These are phyloP conservation scores for Ciconia maguari DNA, from an alignment of 2,113 vertebrate species.

Conservation along the genomic window DNA sequence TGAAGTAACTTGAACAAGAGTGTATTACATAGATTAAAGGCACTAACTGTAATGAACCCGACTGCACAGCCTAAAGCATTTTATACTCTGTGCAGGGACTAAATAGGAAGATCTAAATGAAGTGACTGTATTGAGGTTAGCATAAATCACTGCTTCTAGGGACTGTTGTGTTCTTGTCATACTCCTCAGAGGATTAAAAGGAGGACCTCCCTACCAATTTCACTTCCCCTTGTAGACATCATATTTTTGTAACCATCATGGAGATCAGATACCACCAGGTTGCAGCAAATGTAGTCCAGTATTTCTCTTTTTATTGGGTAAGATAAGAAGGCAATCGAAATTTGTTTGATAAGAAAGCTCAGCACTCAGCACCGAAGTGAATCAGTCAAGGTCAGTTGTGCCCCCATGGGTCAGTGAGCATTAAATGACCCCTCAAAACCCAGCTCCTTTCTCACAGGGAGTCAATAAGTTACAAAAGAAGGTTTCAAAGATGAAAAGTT, in stretches of 20 bases:
- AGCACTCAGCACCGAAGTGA: neutral
- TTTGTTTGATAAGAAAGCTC: neutral
- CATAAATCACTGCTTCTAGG: neutral
- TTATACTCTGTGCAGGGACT: neutral
- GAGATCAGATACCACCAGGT: neutral
- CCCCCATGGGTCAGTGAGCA: accelerated
- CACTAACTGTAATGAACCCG: neutral
- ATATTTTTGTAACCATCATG: neutral
- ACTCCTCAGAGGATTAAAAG: neutral
- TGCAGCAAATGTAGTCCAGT: neutral
- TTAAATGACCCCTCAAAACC: neutral
- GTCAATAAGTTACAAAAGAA: neutral
- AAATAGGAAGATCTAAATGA: neutral
- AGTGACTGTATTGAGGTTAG: neutral
- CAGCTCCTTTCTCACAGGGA: neutral
- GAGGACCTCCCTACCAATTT: neutral
- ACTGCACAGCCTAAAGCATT: neutral
- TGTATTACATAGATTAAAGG: neutral
- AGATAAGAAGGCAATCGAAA: neutral
- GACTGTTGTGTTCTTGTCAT: neutral
- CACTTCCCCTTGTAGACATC: neutral
- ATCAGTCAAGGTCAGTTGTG: neutral
- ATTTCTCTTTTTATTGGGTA: neutral
- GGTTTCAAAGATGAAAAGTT: neutral
- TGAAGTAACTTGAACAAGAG: neutral